Evolutionary conservation across 2,888 invertebrate species (phyloP).

Genomic region (Resseliella maxima): DNA sequence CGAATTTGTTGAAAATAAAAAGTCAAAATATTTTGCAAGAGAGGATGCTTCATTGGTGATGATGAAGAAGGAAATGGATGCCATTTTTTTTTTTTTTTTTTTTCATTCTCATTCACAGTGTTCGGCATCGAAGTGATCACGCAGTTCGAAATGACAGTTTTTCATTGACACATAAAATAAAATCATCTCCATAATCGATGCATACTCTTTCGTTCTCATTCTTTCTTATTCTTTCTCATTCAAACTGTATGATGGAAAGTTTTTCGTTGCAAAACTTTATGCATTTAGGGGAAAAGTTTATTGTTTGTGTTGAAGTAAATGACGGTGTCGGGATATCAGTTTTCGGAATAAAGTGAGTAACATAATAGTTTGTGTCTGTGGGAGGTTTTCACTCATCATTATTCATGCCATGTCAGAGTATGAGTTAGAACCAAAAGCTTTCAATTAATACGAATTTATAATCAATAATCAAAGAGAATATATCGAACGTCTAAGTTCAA

Average conservation of each 20-base stretch:
- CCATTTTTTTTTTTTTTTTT: background rate
- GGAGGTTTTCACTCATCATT: background rate
- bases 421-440: slow-evolving; percentile 21
- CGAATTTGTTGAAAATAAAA: background rate
- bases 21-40: slow-evolving; percentile 26
- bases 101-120: background rate
- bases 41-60: background rate
- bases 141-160: slow-evolving; percentile 5
- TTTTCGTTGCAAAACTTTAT: slow-evolving; percentile 53
- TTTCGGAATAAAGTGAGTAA: slow-evolving; percentile 1
- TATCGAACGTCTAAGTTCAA: background rate
- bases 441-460: slow-evolving; percentile 52
- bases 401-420: background rate
- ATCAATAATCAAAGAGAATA: slow-evolving; percentile 24
- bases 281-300: slow-evolving; percentile 49
- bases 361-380: slow-evolving; percentile 40
- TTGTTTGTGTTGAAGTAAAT: slow-evolving; percentile 45
- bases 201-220: background rate
- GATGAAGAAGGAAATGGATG: background rate
- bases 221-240: background rate
- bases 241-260: too few relatives aligned
- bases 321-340: slow-evolving; percentile 14
- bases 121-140: background rate
- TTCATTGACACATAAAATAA: slow-evolving; percentile 47
- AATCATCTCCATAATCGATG: slow-evolving; percentile 42